Evolutionary conservation across 2,113 vertebrate species (phyloP).

Genomic region (Cygnus atratus): DNA sequence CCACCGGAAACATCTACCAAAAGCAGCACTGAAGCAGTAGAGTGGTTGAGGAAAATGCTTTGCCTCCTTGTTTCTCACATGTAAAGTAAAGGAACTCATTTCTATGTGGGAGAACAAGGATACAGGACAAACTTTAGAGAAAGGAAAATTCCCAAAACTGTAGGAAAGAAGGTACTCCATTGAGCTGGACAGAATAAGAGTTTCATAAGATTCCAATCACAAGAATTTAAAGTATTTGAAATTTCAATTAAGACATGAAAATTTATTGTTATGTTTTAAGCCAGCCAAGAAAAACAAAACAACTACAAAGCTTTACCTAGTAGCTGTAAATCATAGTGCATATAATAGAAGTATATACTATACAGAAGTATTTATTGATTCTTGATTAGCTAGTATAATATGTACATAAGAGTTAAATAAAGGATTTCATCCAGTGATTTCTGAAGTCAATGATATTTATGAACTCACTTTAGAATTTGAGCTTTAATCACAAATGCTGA

Average conservation of each 20-base stretch:
- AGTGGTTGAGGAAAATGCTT: not conserved
- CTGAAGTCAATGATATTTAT: not conserved
- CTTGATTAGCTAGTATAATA: not conserved
- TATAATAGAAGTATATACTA: not conserved
- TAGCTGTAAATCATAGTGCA: not conserved
- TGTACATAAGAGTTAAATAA: not conserved
- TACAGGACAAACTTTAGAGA: not conserved
- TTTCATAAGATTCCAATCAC: not conserved
- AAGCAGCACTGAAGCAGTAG: not conserved
- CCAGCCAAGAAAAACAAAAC: not conserved
- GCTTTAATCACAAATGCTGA: not conserved
- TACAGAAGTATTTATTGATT: not conserved
- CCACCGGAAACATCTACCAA: not conserved
- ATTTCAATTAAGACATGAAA: not conserved
- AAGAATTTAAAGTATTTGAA: not conserved
- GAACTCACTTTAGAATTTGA: not conserved
- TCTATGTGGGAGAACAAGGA: not conserved
- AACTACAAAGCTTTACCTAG: not conserved
- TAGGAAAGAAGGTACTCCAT: not conserved
- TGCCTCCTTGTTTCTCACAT: not conserved
- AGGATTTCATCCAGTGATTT: not conserved
- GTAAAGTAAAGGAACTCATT: not conserved
- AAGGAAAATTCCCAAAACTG: fast-evolving
- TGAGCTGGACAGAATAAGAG: not conserved
- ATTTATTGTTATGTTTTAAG: not conserved